Percentiles rank a stretch among this genome's conserved stretches.
These are phyloP conservation scores for Nephrotoma flavescens DNA, from an alignment of 2,888 invertebrate genomes.

Conservation along the genomic window DNA sequence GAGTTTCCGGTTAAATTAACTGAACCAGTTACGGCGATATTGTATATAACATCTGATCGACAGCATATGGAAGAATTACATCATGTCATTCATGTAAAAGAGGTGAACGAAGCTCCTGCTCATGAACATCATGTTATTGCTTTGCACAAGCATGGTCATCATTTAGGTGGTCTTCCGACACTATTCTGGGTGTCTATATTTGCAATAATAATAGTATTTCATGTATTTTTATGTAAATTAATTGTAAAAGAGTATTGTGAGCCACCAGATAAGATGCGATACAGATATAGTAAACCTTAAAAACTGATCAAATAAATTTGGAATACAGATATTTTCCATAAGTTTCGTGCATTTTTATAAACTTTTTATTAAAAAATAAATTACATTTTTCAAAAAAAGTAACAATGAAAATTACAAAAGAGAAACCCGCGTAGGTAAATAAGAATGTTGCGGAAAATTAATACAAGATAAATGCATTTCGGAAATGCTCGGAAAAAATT, in stretches of 20 bases:
- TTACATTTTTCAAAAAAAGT: neutral
- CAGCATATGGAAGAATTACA: slow-evolving; percentile 81
- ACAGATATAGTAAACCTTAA: slow-evolving; percentile 55
- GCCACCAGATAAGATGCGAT: slow-evolving; percentile 48
- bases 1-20: slow-evolving; percentile 78
- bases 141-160: slow-evolving; percentile 79
- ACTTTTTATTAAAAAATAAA: neutral
- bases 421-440: neutral
- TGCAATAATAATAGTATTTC: slow-evolving; percentile 77
- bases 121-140: slow-evolving; percentile 85
- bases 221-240: slow-evolving; percentile 81
- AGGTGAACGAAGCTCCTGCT: slow-evolving; percentile 73
- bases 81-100: slow-evolving; percentile 78
- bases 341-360: neutral
- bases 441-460: neutral
- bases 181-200: slow-evolving; percentile 86
- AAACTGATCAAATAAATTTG: slow-evolving; percentile 15
- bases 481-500: neutral
- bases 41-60: slow-evolving; percentile 81
- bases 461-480: neutral
- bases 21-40: slow-evolving; percentile 75
- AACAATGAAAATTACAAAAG: neutral
- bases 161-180: slow-evolving; percentile 76
- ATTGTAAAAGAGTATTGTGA: slow-evolving; percentile 83
- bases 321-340: neutral